These are phyloP conservation scores for Peromyscus eremicus DNA, from an alignment of 2,797 vertebrate genomes.

Conservation along the genomic window DNA sequence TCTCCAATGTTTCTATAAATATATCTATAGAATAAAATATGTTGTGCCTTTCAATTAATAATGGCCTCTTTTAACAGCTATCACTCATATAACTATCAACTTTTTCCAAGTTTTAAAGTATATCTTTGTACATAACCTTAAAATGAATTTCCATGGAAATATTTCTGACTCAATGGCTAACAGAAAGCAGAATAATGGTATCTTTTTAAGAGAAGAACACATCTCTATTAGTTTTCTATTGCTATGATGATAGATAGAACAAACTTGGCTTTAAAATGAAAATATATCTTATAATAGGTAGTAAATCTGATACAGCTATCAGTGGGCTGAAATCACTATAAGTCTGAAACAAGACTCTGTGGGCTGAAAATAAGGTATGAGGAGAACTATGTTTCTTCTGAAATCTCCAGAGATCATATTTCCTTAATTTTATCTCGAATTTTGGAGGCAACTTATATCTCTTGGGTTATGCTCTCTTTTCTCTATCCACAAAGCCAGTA, in stretches of 20 bases:
- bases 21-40: not conserved
- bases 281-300: not conserved
- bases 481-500: not conserved
- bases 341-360: not conserved
- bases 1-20: not conserved
- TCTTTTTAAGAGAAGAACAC: not conserved
- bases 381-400: not conserved
- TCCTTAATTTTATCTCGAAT: not conserved
- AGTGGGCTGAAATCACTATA: not conserved
- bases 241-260: not conserved
- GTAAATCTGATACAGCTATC: not conserved
- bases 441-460: not conserved
- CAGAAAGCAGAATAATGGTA: not conserved
- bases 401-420: not conserved
- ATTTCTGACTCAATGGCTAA: conserved; percentile 39
- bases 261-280: conserved; percentile 16
- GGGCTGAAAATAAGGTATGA: not conserved
- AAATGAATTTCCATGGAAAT: conserved; percentile 20
- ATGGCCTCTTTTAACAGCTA: not conserved
- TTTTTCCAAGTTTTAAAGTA: not conserved
- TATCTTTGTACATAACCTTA: conserved; percentile 18
- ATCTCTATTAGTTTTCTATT: not conserved
- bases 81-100: not conserved
- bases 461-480: not conserved
- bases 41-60: not conserved